These are phyloP conservation scores for Chelmon rostratus DNA, from an alignment of 2,797 vertebrate genomes.

Conservation along the genomic window DNA sequence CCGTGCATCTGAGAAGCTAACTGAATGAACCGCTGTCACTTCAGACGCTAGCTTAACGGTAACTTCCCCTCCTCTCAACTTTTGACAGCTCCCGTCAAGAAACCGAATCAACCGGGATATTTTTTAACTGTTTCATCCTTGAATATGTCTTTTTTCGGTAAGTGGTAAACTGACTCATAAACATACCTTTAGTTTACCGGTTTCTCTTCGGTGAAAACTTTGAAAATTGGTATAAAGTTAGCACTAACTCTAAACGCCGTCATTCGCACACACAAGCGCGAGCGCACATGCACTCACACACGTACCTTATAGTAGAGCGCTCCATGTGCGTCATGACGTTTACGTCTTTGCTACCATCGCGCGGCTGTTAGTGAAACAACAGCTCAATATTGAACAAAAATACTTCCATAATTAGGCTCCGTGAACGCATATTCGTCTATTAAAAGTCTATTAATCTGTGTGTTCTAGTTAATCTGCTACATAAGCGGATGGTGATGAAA, in stretches of 20 bases:
- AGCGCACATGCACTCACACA: neutral
- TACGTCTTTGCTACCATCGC: conserved; percentile 70
- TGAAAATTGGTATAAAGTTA: neutral
- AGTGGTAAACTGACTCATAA: neutral
- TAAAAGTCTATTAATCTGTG: neutral
- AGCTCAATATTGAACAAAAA: neutral
- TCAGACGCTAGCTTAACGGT: neutral
- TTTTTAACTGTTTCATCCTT: neutral
- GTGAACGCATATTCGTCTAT: neutral
- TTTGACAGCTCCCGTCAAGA: neutral
- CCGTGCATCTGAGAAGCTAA: neutral
- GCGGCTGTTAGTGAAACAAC: conserved; percentile 47
- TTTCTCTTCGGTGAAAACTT: neutral
- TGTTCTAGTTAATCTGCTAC: neutral
- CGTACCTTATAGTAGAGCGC: rapidly evolving
- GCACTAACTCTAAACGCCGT: neutral
- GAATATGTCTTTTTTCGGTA: too few relatives aligned
- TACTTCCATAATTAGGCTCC: neutral
- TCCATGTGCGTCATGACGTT: conserved; percentile 33
- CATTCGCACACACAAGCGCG: neutral
- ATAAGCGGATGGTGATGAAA: neutral
- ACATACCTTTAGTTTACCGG: neutral
- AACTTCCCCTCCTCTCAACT: neutral
- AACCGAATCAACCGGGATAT: too few relatives aligned
- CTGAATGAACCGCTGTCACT: conserved; percentile 13